Percentiles rank a stretch among this genome's conserved stretches.
Evolutionary conservation across 1,140 invertebrate species (phyloP).

Genomic region (Drosophila setifemur): DNA sequence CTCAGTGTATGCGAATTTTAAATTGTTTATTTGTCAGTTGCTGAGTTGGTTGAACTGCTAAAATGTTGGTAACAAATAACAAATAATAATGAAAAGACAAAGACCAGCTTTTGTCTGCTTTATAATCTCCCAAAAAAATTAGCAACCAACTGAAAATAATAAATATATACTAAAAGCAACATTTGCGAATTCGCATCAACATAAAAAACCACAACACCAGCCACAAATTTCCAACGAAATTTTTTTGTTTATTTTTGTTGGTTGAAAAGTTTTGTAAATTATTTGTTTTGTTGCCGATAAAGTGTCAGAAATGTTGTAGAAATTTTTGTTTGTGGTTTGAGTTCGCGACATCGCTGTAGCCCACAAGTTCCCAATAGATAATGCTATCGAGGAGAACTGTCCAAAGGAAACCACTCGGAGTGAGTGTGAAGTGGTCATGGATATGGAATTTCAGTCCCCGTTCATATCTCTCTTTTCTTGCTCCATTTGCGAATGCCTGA

Average conservation of each 20-base stretch:
- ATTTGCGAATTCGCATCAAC: slow-evolving; percentile 13
- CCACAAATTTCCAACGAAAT: slow-evolving; percentile 14
- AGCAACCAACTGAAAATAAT: slow-evolving; percentile 22
- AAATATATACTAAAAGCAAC: slow-evolving; percentile 24
- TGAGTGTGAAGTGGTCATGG: slow-evolving; percentile 35
- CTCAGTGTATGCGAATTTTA: too few relatives aligned
- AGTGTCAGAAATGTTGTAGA: slow-evolving; percentile 25
- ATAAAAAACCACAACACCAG: slow-evolving; percentile 27
- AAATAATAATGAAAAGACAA: slow-evolving; percentile 1
- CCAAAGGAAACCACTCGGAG: slow-evolving; percentile 26
- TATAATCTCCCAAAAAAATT: slow-evolving; percentile 10
- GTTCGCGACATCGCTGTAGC: neutral
- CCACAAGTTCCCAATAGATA: slow-evolving; percentile 13
- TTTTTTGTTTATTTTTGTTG: neutral
- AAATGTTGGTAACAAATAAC: neutral
- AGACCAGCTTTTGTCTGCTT: neutral
- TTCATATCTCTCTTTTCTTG: slow-evolving; percentile 26
- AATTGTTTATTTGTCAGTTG: too few relatives aligned
- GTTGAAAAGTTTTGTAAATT: slow-evolving; percentile 22
- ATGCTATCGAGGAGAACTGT: slow-evolving; percentile 37
- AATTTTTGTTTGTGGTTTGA: slow-evolving; percentile 8
- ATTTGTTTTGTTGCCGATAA: slow-evolving; percentile 22
- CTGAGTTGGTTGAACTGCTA: slow-evolving; percentile 21
- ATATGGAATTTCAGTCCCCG: neutral
- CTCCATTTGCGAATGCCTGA: slow-evolving; percentile 60